phyloP scores from a whole-genome alignment of 2,797 vertebrate genomes.

The Sebastes variabilis region DNA sequence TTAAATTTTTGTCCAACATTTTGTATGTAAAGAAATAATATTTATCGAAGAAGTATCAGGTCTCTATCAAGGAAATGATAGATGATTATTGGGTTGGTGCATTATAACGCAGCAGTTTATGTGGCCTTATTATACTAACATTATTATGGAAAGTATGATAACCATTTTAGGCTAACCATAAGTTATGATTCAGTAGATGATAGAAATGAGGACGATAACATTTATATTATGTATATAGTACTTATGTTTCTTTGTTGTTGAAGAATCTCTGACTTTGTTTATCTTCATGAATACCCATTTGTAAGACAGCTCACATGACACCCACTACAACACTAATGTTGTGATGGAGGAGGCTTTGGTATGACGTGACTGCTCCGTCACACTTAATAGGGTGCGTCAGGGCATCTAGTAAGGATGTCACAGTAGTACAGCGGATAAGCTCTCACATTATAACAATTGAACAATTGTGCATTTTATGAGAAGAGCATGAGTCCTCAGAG shows the following conservation, averaged over 20 bases:
- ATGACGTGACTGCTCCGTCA: neutral
- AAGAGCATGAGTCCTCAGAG: neutral
- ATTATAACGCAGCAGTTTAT: neutral
- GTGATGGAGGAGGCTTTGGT: neutral
- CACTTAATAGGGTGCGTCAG: neutral
- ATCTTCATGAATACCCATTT: constrained; percentile 14
- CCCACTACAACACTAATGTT: neutral
- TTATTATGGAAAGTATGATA: neutral
- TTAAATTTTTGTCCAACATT: neutral
- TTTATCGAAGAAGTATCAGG: neutral
- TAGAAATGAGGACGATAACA: neutral
- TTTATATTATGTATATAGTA: neutral
- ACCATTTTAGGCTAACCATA: neutral
- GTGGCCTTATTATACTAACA: too few species aligned
- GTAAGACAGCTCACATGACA: constrained; percentile 13
- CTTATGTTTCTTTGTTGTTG: neutral
- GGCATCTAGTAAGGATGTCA: neutral
- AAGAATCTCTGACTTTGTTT: neutral
- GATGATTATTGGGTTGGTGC: neutral
- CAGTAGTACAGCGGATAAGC: neutral
- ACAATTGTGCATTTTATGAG: neutral
- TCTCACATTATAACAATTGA: neutral
- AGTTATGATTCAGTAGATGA: neutral
- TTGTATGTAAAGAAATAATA: neutral
- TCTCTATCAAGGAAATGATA: neutral